phyloP scores from a whole-genome alignment of 2,888 invertebrate genomes.

The Merodon equestris region DNA sequence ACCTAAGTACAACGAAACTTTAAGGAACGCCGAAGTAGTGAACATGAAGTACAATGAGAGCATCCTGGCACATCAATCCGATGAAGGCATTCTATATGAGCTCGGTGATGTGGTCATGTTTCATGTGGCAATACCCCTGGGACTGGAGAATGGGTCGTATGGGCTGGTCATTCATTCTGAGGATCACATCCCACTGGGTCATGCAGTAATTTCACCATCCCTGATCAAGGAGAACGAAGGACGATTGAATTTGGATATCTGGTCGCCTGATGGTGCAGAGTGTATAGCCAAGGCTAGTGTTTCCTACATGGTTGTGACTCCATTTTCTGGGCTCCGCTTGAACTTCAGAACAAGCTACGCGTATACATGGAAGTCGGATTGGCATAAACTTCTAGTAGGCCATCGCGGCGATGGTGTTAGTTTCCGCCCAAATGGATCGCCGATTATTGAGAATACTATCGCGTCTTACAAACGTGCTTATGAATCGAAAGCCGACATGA shows the following conservation, averaged over 20 bases:
- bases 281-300: constrained; percentile 85
- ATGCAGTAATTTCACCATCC: constrained; percentile 89
- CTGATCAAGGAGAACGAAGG: constrained; percentile 88
- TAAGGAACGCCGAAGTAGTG: constrained; percentile 73
- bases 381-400: constrained; percentile 94
- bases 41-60: constrained; percentile 74
- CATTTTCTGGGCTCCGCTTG: constrained; percentile 79
- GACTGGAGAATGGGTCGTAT: constrained; percentile 71
- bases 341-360: constrained; percentile 89
- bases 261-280: constrained; percentile 84
- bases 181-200: constrained; percentile 84
- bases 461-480: constrained; percentile 95
- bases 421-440: constrained; percentile 85
- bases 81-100: constrained; percentile 72
- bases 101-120: constrained; percentile 75
- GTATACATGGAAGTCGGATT: constrained; percentile 91
- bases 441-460: constrained; percentile 92
- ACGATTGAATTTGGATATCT: constrained; percentile 85
- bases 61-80: constrained; percentile 72
- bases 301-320: constrained; percentile 81
- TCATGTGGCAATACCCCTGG: constrained; percentile 74
- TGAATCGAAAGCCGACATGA: constrained; percentile 95
- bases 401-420: constrained; percentile 97
- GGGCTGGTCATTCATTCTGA: constrained; percentile 71
- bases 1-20: constrained; percentile 44